A percentile compares a stretch with the other conserved stretches of the same genome.
phyloP scores from a whole-genome alignment of 2,797 vertebrate genomes.

The Syndactyla subalaris region DNA sequence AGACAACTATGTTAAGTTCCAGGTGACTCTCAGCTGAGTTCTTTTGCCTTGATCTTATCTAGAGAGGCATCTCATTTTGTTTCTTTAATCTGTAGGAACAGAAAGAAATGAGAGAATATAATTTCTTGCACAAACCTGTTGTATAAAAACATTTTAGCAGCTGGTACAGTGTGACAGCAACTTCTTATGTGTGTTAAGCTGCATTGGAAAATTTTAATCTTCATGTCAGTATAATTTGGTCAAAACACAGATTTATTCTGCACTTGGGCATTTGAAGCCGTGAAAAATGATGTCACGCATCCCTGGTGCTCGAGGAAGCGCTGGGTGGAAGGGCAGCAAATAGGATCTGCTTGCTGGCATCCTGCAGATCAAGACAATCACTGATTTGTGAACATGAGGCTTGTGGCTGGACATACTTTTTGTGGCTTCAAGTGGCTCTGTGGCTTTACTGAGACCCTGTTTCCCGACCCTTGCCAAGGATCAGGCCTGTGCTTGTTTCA shows the following conservation, averaged over 20 bases:
- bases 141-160: background rate
- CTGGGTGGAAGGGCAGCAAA: fast-evolving
- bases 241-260: fast-evolving
- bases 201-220: background rate
- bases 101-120: background rate
- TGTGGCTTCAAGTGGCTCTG: background rate
- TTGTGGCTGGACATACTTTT: fast-evolving
- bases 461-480: background rate
- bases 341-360: fast-evolving
- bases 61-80: background rate
- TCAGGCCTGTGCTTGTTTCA: background rate
- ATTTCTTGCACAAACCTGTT: background rate
- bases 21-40: background rate
- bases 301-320: fast-evolving
- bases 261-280: fast-evolving
- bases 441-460: background rate
- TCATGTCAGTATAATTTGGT: fast-evolving
- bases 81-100: background rate
- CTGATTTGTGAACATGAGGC: fast-evolving
- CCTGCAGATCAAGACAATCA: fast-evolving
- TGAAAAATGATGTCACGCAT: fast-evolving
- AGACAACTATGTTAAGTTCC: background rate
- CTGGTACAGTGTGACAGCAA: fast-evolving
- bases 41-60: background rate
- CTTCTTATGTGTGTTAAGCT: fast-evolving